Evolutionary conservation across 2,797 vertebrate species (phyloP), one percentile per base, ranked within the genome.

Genomic region (Artibeus lituratus): DNA sequence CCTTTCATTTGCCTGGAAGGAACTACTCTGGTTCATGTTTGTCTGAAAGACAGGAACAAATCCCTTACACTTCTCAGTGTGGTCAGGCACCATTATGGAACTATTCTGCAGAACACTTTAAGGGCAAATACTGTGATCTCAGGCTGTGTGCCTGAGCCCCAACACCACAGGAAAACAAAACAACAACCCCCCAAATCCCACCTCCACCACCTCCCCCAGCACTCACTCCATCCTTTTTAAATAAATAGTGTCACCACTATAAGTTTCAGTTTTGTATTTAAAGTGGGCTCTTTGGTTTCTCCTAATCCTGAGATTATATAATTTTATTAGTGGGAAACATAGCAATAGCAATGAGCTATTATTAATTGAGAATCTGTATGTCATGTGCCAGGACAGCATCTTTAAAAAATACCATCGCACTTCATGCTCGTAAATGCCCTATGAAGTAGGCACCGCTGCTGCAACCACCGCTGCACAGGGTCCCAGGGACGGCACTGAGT

Each of bases 41-140:
- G 55, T 88, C 67, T 86, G 32, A 80, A 77, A 87, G 70, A 62
- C 24, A 84, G 67, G 49, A 92, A 77, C 90, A 82, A 88, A 74
- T 72, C 37, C 39, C 39, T 93, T 47, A 91, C 1, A 35, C 24
- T 62, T 93, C 0, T 10, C 57, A 77, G 51, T 76, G 26, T 69
- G 62, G 21, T 67, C 83, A 92, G 44, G 86, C 19, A 88, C 39
- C 19, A 77, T 70, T 65, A 93, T 29, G 90, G 90, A 78, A 87
- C 42, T 67, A 49, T 14, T 47, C 84, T 88, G 32, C 74, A 90
- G 80, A 91, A 62, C 14, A 87, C 10, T 32, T 62, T 49, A 65
- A 92, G 47, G 37, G 51, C 59, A 90, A 93, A 85, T 44, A 39
- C 42, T 69, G 42, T 47, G 81, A 90, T 89, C 49, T 93, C 32